Conservation (phyloP, 35 echinoderm and acorn worm species). For the Diadema setosum region DNA sequence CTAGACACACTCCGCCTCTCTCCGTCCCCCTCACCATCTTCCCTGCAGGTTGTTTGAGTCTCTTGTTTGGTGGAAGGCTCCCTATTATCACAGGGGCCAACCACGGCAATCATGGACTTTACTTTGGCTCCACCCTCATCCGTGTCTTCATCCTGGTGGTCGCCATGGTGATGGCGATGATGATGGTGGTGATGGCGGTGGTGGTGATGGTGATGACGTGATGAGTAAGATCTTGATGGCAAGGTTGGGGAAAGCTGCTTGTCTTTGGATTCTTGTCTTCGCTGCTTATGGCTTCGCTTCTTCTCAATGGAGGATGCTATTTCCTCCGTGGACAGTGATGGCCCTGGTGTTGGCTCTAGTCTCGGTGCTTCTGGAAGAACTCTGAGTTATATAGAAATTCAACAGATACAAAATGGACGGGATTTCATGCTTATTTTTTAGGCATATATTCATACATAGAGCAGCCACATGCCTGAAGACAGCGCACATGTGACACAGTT, state of each 20-base stretch:
- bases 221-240: not conserved
- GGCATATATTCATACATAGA: not conserved
- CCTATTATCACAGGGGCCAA: not conserved
- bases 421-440: not conserved
- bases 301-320: not conserved
- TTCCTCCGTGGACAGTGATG: not conserved
- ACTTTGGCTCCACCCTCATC: not conserved
- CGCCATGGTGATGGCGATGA: not conserved
- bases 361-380: slow-evolving; percentile 31
- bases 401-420: not conserved
- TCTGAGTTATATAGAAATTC: not conserved
- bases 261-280: not conserved
- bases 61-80: not conserved
- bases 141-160: not conserved
- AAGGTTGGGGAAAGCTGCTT: not conserved
- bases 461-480: not conserved
- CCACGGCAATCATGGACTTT: not conserved
- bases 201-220: not conserved
- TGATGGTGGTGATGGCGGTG: not conserved
- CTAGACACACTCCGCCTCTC: not conserved
- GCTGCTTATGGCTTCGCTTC: not conserved
- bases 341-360: not conserved
- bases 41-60: not conserved
- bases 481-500: not conserved
- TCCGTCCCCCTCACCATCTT: not conserved